Evolutionary conservation across 2,113 vertebrate genomes (phyloP), one percentile per base, ranked within the genome.

Genomic region (Tachysurus fulvidraco): DNA sequence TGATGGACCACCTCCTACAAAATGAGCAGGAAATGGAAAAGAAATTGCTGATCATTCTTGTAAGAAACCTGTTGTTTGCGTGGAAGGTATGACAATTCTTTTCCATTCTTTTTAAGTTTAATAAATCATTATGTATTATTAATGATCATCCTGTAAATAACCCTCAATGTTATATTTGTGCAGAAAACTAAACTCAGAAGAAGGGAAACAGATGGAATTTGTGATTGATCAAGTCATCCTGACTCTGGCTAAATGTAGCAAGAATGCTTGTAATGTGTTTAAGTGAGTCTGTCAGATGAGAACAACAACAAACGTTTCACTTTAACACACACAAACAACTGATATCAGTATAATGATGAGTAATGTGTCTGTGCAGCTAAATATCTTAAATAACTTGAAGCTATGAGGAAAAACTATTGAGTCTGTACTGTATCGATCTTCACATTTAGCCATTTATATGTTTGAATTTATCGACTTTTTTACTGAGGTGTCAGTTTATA

Each of bases 1-100:
- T 92, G 52, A 89, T 92, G 16, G 92, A 92, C 36, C 88, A 92
- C 74, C 87, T 92, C 44, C 86, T 92, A 44, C 81, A 92, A 17
- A 83, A 83, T 0, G 91, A 91, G 36, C 80, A 19, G 0, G 1
- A 46, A 50, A 89, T 92, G 67, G 88, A 92, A 0, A 87, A 91
- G 74, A 91, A 90, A 60, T 81, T 92, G 30, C 77, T 91, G 4
- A 87, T 13, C 46, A 73, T 91, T 2, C 83, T 91, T 69, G 87
- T 88, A 36, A 90, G 87, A 69, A 88, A 91, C 41, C 88, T 91
- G 16, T 46, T 81, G 52, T 90, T 84, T 67, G 81, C 90, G 60
- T 91, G 90, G 89, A 89, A 83, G 89, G 89, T 89, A 86, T 64
- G 14, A 13, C 12, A 12, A 0, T 21, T 74, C 12, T 87, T 76